Conservation (phyloP, 2,888 invertebrate genomes). For the Andrena bicolor region DNA sequence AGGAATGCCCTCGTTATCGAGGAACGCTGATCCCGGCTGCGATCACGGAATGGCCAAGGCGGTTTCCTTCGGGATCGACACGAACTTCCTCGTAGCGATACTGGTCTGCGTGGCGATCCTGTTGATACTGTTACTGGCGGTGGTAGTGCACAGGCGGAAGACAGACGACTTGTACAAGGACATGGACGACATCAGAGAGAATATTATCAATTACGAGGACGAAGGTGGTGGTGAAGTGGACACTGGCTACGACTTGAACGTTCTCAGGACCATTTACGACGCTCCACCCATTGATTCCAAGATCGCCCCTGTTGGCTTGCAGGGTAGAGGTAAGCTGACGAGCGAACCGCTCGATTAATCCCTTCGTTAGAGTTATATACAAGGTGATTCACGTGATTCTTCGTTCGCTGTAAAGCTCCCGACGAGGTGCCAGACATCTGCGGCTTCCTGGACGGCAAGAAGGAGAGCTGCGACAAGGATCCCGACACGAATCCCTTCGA, state of each 20-base stretch:
- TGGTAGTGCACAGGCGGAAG: slow-evolving; percentile 94
- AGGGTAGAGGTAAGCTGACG: slow-evolving; percentile 85
- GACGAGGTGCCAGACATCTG: slow-evolving; percentile 93
- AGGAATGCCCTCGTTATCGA: slow-evolving; percentile 91
- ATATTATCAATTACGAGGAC: slow-evolving; percentile 98
- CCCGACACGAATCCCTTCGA: slow-evolving; percentile 97
- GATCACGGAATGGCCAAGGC: slow-evolving; percentile 91
- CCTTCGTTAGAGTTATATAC: neutral
- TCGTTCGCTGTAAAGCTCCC: slow-evolving; percentile 78
- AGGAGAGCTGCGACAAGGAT: slow-evolving; percentile 96
- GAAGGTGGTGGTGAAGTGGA: slow-evolving; percentile 99
- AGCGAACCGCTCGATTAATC: neutral
- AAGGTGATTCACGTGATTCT: neutral
- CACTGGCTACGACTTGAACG: slow-evolving; percentile 95
- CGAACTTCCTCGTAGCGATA: slow-evolving; percentile 95
- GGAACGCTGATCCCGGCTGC: slow-evolving; percentile 91
- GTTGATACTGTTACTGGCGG: slow-evolving; percentile 93
- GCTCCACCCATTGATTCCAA: slow-evolving; percentile 87
- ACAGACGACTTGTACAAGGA: slow-evolving; percentile 96
- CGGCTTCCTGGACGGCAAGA: slow-evolving; percentile 95
- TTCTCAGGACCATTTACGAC: slow-evolving; percentile 90
- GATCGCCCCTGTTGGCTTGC: slow-evolving; percentile 82
- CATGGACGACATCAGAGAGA: slow-evolving; percentile 98
- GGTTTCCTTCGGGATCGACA: slow-evolving; percentile 93
- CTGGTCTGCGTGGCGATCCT: slow-evolving; percentile 94